Base-by-base conservation (phyloP, 92 coral and sea anemone species). In the Palythoa heliodiscus region DNA sequence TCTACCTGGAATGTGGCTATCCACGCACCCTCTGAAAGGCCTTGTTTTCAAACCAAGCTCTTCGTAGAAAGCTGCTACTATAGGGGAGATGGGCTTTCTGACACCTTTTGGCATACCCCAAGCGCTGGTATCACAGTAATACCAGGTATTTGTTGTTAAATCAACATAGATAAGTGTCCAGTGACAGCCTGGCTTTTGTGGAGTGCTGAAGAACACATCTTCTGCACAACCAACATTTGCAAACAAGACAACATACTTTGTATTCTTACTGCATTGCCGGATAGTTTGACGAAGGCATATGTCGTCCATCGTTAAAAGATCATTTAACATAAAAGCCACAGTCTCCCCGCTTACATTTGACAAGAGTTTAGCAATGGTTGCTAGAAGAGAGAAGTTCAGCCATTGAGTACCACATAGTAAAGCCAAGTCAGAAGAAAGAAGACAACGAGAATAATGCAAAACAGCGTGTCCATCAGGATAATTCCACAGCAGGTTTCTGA, bases 131-230 rank as follows among this genome's bases (percentile, higher is more conserved):
- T 91, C 94, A 71, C 91, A 88, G 78, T 86, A 88, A 57, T 43
- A 88, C 94, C 89, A 81, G 50, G 47, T 79, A 67, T 91, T 88
- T 37, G 37, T 38, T 73, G 77, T 53, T 22, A 91, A 57, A 64
- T 91, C 94, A 9, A 85, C 78, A 60, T 88, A 91, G 6, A 89
- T 66, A 39, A 88, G 70, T 71, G 88, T 87, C 93, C 91, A 88
- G 83, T 91, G 93, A 80, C 86, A 73, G 14, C 91, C 93, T 16
- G 74, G 85, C 71, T 77, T 63, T 71, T 52, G 24, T 25, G 86
- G 89, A 7, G 73, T 69, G 78, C 87, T 82, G 74, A 91, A 70
- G 53, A 83, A 88, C 15, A 85, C 91, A 12, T 88, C 86, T 10
- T 83, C 63, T 20, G 66, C 8, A 20, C 74, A 83, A 66, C 87